phyloP scores from a whole-genome alignment of 2,113 vertebrate genomes.

The Nothocercus nigrocapillus region DNA sequence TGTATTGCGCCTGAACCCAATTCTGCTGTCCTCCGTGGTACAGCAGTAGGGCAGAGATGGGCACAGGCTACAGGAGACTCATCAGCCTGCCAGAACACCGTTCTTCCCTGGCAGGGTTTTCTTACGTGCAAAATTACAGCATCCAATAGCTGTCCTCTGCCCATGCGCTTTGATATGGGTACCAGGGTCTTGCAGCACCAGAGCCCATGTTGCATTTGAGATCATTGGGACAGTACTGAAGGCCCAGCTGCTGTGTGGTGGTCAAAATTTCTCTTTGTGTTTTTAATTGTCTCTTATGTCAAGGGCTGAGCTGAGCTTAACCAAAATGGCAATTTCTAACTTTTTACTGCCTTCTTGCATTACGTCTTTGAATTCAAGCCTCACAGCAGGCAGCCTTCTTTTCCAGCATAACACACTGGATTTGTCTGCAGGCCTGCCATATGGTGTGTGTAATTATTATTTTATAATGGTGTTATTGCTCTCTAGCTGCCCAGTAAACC shows the following conservation, averaged over 20 bases:
- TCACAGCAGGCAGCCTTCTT: slow-evolving; percentile 29
- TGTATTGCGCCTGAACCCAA: neutral
- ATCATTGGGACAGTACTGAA: neutral
- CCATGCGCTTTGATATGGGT: neutral
- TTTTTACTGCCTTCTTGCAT: neutral
- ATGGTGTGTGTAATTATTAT: slow-evolving; percentile 51
- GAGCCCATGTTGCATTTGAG: neutral
- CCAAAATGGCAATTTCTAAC: neutral
- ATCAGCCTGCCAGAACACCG: neutral
- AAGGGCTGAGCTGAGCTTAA: neutral
- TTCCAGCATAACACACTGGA: neutral
- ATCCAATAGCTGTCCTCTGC: neutral
- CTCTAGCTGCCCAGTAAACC: slow-evolving; percentile 66
- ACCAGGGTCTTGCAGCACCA: neutral
- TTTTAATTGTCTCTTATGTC: neutral
- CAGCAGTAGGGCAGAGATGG: neutral
- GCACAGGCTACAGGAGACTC: neutral
- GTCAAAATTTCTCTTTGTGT: neutral
- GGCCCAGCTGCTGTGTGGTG: neutral
- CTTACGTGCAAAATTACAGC: neutral
- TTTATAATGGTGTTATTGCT: slow-evolving; percentile 69
- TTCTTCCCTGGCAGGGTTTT: neutral
- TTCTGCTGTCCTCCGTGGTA: neutral
- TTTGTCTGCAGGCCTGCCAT: slow-evolving; percentile 35
- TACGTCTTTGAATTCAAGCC: neutral